Conservation (phyloP, 2,797 vertebrate genomes). For the Myripristis jacobus region DNA sequence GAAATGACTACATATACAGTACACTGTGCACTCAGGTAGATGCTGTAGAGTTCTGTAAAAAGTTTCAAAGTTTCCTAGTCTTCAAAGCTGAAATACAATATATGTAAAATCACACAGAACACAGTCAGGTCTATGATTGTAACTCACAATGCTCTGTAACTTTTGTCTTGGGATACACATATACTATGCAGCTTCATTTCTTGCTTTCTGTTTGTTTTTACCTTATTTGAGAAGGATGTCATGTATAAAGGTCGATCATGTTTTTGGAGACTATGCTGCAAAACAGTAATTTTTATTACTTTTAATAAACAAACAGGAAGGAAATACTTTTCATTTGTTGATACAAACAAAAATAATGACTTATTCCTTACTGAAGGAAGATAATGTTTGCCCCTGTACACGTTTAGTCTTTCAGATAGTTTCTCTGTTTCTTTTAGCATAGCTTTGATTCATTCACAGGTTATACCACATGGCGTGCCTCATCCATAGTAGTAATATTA, state of each 20-base stretch:
- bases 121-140: too few relatives aligned
- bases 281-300: not conserved
- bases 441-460: not conserved
- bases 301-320: conserved; percentile 1
- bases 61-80: too few relatives aligned
- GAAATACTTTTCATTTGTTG: not conserved
- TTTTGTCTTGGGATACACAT: not conserved
- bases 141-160: not conserved
- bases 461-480: not conserved
- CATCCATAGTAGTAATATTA: conserved; percentile 9
- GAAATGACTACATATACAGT: not conserved
- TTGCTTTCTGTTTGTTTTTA: not conserved
- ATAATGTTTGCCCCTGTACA: not conserved
- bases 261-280: not conserved
- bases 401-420: too few relatives aligned
- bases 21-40: conserved; percentile 4
- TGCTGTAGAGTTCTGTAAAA: not conserved
- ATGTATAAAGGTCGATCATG: not conserved
- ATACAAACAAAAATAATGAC: not conserved
- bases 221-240: not conserved
- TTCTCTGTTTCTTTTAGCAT: not conserved
- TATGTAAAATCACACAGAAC: too few relatives aligned
- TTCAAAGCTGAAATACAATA: not conserved
- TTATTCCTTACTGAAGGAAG: not conserved
- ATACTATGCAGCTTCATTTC: not conserved